Evolutionary conservation across 2,797 vertebrate species (phyloP).

Genomic region (Pipistrellus pipistrellus): DNA sequence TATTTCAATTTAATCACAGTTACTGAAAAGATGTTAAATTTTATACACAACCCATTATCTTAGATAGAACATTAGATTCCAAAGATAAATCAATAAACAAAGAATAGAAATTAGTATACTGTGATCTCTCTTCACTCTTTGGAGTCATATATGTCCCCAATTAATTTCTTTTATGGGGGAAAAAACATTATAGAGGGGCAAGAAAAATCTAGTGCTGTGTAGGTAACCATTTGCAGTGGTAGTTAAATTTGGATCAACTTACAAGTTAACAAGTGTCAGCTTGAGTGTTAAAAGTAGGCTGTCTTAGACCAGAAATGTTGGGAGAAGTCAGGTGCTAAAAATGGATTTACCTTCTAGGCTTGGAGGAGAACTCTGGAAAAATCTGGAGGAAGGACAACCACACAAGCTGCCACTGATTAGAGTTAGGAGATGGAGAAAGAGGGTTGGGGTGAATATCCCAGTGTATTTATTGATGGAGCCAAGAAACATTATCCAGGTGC

Average conservation of each 20-base stretch:
- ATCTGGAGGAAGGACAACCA: neutral
- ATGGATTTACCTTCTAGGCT: neutral
- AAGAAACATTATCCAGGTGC: neutral
- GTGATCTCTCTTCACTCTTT: neutral
- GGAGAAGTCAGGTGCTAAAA: neutral
- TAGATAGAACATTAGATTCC: constrained; percentile 34
- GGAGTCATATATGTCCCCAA: neutral
- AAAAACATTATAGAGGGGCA: neutral
- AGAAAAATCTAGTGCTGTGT: neutral
- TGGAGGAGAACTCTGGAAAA: neutral
- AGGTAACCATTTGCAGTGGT: neutral
- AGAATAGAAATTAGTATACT: neutral
- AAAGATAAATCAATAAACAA: neutral
- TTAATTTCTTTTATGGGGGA: neutral
- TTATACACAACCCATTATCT: neutral
- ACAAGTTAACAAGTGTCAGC: neutral
- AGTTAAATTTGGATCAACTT: neutral
- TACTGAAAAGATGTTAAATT: neutral
- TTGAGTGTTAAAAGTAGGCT: neutral
- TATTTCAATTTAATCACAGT: constrained; percentile 15
- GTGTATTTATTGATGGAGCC: neutral
- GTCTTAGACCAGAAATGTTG: neutral
- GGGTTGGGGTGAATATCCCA: neutral
- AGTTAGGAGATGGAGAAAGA: neutral
- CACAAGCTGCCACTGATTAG: neutral